Evolutionary conservation across 2,797 vertebrate species (phyloP).

Genomic region (Pipistrellus kuhlii): DNA sequence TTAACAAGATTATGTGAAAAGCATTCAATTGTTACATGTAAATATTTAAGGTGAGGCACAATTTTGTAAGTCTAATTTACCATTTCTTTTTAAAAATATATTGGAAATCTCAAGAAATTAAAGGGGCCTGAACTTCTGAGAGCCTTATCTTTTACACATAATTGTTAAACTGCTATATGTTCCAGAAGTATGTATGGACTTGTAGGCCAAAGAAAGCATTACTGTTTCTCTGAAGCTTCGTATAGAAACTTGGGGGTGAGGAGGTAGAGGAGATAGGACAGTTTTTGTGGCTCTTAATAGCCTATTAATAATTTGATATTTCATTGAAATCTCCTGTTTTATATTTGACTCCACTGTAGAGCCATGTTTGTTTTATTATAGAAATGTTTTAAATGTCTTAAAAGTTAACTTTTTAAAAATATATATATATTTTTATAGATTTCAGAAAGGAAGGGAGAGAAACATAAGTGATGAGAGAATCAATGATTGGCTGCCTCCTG

Average conservation of each 20-base stretch:
- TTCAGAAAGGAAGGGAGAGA: neutral
- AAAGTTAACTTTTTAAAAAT: neutral
- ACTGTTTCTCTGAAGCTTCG: neutral
- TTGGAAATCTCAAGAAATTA: neutral
- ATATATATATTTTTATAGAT: neutral
- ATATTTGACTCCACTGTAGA: constrained; percentile 5
- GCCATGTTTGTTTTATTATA: neutral
- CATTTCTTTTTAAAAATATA: neutral
- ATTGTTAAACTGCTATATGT: neutral
- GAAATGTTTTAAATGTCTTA: neutral
- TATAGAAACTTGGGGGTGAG: neutral
- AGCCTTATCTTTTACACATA: neutral
- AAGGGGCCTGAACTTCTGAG: neutral
- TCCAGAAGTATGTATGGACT: neutral
- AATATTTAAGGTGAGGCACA: neutral
- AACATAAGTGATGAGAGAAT: neutral
- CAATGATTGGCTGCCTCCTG: neutral
- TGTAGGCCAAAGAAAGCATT: neutral
- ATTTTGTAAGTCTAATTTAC: neutral
- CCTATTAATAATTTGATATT: neutral
- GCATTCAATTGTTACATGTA: neutral
- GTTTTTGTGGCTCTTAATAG: neutral
- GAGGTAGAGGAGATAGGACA: too few relatives aligned
- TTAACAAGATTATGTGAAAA: neutral
- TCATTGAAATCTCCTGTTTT: neutral